Conservation (phyloP, 2,797 vertebrate genomes). For the Hylomyscus alleni region DNA sequence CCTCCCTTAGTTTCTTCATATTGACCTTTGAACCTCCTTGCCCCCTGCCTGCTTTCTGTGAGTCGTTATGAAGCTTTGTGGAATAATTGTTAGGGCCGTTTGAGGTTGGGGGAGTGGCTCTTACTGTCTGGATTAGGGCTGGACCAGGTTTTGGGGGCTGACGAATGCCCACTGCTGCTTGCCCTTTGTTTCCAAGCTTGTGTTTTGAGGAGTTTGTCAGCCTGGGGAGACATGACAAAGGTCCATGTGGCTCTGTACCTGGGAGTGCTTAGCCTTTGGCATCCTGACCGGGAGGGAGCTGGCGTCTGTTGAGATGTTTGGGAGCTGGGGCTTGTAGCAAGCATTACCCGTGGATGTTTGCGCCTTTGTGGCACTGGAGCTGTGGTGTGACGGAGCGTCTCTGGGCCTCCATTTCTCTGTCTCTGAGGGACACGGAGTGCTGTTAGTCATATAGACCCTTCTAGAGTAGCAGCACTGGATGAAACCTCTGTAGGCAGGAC, state of each 20-base stretch:
- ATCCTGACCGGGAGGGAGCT: not conserved
- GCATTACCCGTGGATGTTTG: fast-evolving
- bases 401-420: not conserved
- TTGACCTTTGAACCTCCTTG: fast-evolving
- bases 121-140: not conserved
- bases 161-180: fast-evolving
- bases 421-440: not conserved
- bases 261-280: not conserved
- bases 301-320: fast-evolving
- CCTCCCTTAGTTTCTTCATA: not conserved
- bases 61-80: not conserved
- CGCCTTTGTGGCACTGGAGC: fast-evolving
- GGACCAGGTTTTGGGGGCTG: fast-evolving
- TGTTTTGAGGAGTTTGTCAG: fast-evolving
- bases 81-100: not conserved
- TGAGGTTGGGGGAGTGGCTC: fast-evolving
- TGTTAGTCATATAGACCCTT: fast-evolving
- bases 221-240: not conserved
- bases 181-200: not conserved
- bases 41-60: not conserved
- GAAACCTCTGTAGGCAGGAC: fast-evolving
- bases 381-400: not conserved
- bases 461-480: not conserved
- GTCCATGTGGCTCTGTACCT: fast-evolving
- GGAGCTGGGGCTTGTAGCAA: not conserved